Evolutionary conservation across 2,888 invertebrate species (phyloP).

Genomic region (Germaria angustata): DNA sequence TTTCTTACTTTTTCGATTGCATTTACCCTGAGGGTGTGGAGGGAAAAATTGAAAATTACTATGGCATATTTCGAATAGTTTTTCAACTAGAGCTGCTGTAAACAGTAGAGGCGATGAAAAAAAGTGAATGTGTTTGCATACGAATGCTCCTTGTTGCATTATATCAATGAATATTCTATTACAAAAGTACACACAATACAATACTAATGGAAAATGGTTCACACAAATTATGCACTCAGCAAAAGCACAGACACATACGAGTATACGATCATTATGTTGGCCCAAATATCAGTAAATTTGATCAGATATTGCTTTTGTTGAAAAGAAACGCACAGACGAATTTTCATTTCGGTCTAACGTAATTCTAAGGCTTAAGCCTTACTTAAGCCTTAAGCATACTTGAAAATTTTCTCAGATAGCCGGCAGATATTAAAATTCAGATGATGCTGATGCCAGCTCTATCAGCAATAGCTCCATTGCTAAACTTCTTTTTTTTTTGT

Average conservation of each 20-base stretch:
- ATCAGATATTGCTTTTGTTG: too few species aligned
- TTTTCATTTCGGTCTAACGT: too few species aligned
- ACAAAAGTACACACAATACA: constrained; percentile 25
- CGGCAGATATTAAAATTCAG: too few species aligned
- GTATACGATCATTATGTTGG: background rate
- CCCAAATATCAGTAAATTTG: background rate
- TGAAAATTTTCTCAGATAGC: too few species aligned
- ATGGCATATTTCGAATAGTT: constrained; percentile 52
- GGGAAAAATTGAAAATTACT: constrained; percentile 49
- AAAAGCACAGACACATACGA: background rate
- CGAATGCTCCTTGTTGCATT: constrained; percentile 48
- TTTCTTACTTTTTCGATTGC: constrained; percentile 19
- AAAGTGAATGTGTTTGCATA: constrained; percentile 18
- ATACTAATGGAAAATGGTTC: background rate
- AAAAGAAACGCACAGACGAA: too few species aligned
- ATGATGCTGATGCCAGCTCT: too few species aligned
- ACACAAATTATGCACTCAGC: background rate
- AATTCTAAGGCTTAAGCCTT: too few species aligned
- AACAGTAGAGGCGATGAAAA: background rate
- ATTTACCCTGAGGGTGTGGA: background rate
- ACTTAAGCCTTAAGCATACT: too few species aligned
- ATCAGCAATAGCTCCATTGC: too few species aligned
- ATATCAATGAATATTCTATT: constrained; percentile 56
- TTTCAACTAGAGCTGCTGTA: constrained; percentile 1
- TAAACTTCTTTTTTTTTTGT: too few species aligned